A percentile compares a stretch with the other conserved stretches of the same genome.
These are phyloP conservation scores for Eptatretus burgeri DNA, from an alignment of 2,113 vertebrate species.

Conservation along the genomic window DNA sequence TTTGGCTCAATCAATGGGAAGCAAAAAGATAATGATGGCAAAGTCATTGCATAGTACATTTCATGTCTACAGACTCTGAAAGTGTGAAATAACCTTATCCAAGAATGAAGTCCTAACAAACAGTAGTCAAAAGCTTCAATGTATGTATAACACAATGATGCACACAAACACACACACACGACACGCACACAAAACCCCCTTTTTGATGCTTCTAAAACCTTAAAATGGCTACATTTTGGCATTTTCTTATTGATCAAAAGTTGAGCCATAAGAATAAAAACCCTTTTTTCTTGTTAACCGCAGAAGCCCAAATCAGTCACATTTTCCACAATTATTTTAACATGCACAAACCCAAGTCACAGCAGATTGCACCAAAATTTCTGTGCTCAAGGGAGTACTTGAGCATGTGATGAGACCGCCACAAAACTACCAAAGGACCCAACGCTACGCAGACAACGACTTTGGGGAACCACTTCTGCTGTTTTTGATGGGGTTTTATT, in stretches of 20 bases:
- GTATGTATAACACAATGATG: background rate
- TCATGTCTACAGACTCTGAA: background rate
- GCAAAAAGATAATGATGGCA: slow-evolving; percentile 1
- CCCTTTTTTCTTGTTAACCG: too few species aligned
- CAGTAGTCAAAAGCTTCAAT: background rate
- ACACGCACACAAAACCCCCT: background rate
- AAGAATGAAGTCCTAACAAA: background rate
- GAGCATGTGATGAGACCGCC: too few species aligned
- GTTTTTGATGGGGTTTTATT: too few species aligned
- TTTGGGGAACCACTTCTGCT: too few species aligned
- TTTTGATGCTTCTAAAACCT: background rate
- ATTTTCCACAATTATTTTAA: too few species aligned
- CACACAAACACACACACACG: background rate
- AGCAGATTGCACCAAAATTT: too few species aligned
- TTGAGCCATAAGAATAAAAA: too few species aligned
- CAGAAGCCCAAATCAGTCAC: too few species aligned
- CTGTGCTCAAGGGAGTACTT: too few species aligned
- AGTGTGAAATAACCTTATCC: background rate
- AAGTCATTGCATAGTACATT: slow-evolving; percentile 2
- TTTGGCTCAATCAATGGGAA: slow-evolving; percentile 3
- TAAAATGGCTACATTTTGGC: background rate
- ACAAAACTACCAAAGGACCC: too few species aligned
- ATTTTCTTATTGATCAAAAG: background rate
- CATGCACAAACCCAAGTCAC: too few species aligned
- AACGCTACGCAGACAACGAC: too few species aligned